A percentile compares a stretch with the other conserved stretches of the same genome.
phyloP scores from a whole-genome alignment of 2,888 invertebrate genomes.

The Agrochola litura region DNA sequence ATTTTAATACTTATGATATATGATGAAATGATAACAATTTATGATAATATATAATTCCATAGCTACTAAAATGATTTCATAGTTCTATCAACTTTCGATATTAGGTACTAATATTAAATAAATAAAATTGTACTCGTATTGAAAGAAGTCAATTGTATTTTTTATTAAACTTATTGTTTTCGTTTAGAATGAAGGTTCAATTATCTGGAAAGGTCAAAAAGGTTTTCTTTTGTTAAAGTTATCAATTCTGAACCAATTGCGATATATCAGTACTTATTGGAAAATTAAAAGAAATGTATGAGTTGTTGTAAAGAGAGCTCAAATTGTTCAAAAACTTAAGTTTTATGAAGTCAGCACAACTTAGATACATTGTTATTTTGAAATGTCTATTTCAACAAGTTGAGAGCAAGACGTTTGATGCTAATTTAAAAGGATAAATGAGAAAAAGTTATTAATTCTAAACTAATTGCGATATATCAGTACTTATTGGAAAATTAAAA shows the following conservation, averaged over 20 bases:
- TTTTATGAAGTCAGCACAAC: not conserved
- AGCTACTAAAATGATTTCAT: not conserved
- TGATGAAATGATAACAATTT: not conserved
- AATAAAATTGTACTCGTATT: not conserved
- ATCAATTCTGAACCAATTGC: not conserved
- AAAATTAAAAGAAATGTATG: not conserved
- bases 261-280: not conserved
- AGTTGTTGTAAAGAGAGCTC: not conserved
- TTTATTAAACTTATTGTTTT: slow-evolving; percentile 6
- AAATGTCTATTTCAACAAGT: not conserved
- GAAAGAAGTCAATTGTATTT: slow-evolving; percentile 6
- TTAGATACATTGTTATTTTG: not conserved
- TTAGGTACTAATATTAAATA: not conserved
- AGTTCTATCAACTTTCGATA: not conserved
- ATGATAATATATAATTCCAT: not conserved
- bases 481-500: not conserved
- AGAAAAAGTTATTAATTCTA: too few species aligned
- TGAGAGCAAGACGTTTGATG: slow-evolving; percentile 1
- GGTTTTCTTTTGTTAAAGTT: not conserved
- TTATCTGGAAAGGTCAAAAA: slow-evolving; percentile 18
- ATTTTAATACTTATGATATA: not conserved
- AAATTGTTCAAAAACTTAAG: not conserved
- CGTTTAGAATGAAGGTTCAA: not conserved
- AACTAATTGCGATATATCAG: not conserved
- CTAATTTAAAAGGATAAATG: not conserved